A percentile compares a stretch with the other conserved stretches of the same genome.
Evolutionary conservation across 2,797 vertebrate species (phyloP).

Genomic region (Sebastes diploproa): DNA sequence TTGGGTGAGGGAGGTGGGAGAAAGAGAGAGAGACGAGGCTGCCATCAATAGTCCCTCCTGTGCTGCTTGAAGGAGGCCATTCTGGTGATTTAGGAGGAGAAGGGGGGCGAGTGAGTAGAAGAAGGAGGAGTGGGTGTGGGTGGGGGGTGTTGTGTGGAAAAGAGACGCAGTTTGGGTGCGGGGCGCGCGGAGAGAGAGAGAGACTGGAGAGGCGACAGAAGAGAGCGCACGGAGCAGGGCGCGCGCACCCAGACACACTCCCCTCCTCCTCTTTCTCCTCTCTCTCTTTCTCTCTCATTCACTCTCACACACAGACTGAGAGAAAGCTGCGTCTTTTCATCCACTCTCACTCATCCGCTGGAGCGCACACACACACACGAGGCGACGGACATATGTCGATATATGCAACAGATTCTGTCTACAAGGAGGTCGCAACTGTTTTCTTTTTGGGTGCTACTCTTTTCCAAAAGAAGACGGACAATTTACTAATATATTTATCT

Average conservation of each 20-base stretch:
- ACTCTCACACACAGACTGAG: slow-evolving; percentile 26
- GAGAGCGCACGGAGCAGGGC: slow-evolving; percentile 34
- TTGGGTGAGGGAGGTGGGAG: neutral
- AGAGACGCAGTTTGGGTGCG: slow-evolving; percentile 75
- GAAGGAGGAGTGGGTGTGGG: neutral
- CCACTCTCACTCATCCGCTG: slow-evolving; percentile 54
- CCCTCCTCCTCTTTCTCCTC: slow-evolving; percentile 5
- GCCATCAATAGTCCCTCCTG: slow-evolving; percentile 76
- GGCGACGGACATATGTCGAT: slow-evolving; percentile 56
- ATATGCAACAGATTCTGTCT: slow-evolving; percentile 53
- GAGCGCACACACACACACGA: slow-evolving; percentile 45
- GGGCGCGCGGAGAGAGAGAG: slow-evolving; percentile 72
- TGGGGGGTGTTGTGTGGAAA: slow-evolving; percentile 24
- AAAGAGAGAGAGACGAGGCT: slow-evolving; percentile 4
- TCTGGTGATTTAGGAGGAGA: slow-evolving; percentile 83
- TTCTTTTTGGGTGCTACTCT: neutral
- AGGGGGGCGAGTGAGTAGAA: slow-evolving; percentile 4
- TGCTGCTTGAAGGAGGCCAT: slow-evolving; percentile 72
- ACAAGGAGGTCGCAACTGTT: slow-evolving; percentile 6
- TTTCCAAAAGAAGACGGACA: neutral
- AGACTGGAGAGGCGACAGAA: slow-evolving; percentile 52
- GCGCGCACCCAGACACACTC: slow-evolving; percentile 10
- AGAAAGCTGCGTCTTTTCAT: slow-evolving; percentile 73
- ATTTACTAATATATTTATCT: neutral
- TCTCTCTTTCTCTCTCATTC: neutral